Evolutionary conservation across 30 jellyfish, hydroid and myxozoan genomes (phyloP).

Genomic region (Pelagia noctiluca): DNA sequence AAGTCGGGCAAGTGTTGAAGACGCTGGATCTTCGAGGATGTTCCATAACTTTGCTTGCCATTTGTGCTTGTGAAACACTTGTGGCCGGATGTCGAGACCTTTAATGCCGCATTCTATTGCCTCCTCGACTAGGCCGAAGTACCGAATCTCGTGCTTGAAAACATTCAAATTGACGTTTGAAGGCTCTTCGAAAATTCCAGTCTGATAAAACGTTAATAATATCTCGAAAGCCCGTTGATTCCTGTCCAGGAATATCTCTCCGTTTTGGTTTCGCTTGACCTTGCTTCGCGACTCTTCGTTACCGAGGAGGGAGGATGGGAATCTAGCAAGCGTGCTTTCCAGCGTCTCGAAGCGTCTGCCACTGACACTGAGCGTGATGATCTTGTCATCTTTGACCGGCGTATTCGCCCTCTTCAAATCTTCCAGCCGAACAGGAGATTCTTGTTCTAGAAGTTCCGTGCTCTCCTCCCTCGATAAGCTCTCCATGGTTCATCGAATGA

Average conservation of each 20-base stretch:
- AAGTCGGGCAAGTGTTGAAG: slow-evolving; percentile 83
- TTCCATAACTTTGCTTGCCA: slow-evolving; percentile 87
- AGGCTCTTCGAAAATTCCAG: slow-evolving; percentile 96
- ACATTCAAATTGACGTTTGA: slow-evolving; percentile 75
- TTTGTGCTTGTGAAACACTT: slow-evolving; percentile 61
- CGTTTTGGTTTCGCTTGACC: slow-evolving; percentile 72
- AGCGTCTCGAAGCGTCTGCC: slow-evolving; percentile 88
- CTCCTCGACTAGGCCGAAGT: slow-evolving; percentile 85
- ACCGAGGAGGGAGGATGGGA: slow-evolving; percentile 92
- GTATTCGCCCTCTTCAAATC: neutral
- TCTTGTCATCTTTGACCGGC: slow-evolving; percentile 29
- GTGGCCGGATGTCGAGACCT: slow-evolving; percentile 62
- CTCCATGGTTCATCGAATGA: too few relatives aligned
- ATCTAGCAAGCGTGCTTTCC: slow-evolving; percentile 75
- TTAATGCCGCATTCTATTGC: slow-evolving; percentile 90
- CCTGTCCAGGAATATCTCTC: slow-evolving; percentile 85
- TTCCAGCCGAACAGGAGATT: neutral
- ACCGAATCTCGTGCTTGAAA: slow-evolving; percentile 86
- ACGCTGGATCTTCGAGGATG: slow-evolving; percentile 89
- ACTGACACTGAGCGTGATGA: slow-evolving; percentile 83
- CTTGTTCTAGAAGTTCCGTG: neutral
- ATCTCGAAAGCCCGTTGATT: slow-evolving; percentile 80
- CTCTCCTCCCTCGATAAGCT: neutral
- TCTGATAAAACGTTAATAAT: slow-evolving; percentile 87
- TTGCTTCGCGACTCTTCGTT: slow-evolving; percentile 56